phyloP scores from a whole-genome alignment of 2,797 vertebrate genomes.

The Anguilla megastoma region DNA sequence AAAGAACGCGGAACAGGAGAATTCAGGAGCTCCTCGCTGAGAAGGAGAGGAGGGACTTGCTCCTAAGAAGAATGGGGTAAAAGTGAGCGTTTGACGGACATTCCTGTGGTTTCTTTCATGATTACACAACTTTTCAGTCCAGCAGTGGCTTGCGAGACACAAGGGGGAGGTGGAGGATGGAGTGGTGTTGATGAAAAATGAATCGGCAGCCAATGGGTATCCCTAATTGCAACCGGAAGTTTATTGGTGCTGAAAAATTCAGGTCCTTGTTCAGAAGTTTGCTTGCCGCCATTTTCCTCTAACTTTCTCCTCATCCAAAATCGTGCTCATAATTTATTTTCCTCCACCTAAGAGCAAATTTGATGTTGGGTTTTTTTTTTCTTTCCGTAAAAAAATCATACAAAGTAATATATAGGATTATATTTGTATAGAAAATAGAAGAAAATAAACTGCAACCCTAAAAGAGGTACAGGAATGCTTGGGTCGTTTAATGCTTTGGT shows the following conservation, averaged over 20 bases:
- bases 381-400: not conserved
- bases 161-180: not conserved
- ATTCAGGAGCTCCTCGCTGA: conserved; percentile 92
- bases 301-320: not conserved
- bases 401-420: not conserved
- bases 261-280: not conserved
- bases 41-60: conserved; percentile 70
- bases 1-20: conserved; percentile 89
- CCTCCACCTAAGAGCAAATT: not conserved
- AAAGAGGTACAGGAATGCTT: not conserved
- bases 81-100: conserved; percentile 43
- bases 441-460: not conserved
- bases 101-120: not conserved
- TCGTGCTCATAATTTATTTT: not conserved
- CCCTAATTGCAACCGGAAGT: not conserved
- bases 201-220: not conserved
- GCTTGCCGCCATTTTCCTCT: not conserved
- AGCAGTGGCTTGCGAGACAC: not conserved
- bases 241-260: not conserved
- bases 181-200: not conserved
- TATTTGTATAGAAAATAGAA: not conserved
- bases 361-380: not conserved
- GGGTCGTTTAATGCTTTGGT: not conserved
- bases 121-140: not conserved
- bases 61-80: conserved; percentile 47